Conservation (phyloP, 2,797 vertebrate species). For the Sebastes iracundus region DNA sequence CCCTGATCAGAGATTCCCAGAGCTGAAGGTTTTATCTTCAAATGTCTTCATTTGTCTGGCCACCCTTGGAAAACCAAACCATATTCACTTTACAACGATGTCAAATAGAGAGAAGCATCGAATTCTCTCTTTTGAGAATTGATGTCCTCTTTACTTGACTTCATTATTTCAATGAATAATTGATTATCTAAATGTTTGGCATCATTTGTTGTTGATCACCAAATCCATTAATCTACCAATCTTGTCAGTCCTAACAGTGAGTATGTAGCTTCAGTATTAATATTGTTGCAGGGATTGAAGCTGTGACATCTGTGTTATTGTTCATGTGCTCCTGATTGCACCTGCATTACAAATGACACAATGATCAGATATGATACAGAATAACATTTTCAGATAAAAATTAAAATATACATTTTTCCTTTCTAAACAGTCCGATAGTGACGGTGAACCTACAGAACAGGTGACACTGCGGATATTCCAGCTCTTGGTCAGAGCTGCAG, state of each 20-base stretch:
- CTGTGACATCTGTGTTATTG: not conserved
- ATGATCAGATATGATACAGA: not conserved
- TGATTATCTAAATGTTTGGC: not conserved
- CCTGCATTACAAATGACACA: not conserved
- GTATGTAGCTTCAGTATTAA: not conserved
- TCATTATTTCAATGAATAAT: not conserved
- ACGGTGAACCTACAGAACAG: not conserved
- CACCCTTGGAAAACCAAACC: not conserved
- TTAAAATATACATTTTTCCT: not conserved
- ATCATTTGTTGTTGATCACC: not conserved
- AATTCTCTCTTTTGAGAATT: not conserved
- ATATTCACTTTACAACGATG: not conserved
- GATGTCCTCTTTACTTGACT: not conserved
- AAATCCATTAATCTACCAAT: not conserved
- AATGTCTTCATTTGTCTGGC: not conserved
- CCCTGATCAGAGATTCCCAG: not conserved
- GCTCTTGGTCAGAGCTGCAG: constrained; percentile 19
- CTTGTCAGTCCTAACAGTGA: not conserved
- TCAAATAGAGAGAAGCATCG: not conserved
- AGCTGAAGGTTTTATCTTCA: not conserved
- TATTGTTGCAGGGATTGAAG: not conserved
- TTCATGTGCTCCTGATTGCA: not conserved
- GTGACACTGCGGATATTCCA: not conserved
- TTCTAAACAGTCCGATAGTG: not conserved
- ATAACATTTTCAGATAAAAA: constrained; percentile 5